These are phyloP conservation scores for Tortricodes alternella DNA, from an alignment of 2,888 invertebrate species.

Conservation along the genomic window DNA sequence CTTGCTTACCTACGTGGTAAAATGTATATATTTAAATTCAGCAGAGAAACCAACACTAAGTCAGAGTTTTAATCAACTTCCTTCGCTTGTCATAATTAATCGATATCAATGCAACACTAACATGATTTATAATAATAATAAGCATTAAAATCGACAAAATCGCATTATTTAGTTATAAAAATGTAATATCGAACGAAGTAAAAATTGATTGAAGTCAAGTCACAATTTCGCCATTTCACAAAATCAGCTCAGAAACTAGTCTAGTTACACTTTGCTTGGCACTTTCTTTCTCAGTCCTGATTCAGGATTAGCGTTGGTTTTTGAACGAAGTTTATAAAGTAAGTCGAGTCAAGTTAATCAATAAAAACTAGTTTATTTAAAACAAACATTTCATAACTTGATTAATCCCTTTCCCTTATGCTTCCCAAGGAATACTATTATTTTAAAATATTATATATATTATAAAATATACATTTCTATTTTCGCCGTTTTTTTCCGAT, in stretches of 20 bases:
- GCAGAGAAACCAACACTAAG: conserved; percentile 52
- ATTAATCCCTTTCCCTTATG: no score
- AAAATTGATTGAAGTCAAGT: conserved; percentile 64
- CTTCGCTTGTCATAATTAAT: conserved; percentile 50
- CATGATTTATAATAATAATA: conserved; percentile 43
- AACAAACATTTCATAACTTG: no score
- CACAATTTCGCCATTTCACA: conserved; percentile 79
- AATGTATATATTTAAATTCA: conserved; percentile 48
- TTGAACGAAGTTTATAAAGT: conserved; percentile 10
- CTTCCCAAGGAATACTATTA: no score
- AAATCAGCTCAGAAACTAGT: conserved; percentile 48
- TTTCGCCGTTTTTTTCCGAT: no score
- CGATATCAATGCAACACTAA: conserved; percentile 43
- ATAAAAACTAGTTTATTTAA: no score
- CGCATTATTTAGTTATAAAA: conserved; percentile 57
- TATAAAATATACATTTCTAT: no score
- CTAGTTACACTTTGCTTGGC: neutral
- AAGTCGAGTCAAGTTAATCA: no score
- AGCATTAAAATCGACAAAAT: conserved; percentile 47
- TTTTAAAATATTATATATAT: no score
- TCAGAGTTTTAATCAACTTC: conserved; percentile 52
- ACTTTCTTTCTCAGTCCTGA: neutral
- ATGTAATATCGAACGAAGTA: conserved; percentile 52
- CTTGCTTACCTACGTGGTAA: conserved; percentile 49
- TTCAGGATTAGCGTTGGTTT: neutral